Base-by-base conservation (phyloP, 2,113 vertebrate genomes). In the Crotalus viridis region DNA sequence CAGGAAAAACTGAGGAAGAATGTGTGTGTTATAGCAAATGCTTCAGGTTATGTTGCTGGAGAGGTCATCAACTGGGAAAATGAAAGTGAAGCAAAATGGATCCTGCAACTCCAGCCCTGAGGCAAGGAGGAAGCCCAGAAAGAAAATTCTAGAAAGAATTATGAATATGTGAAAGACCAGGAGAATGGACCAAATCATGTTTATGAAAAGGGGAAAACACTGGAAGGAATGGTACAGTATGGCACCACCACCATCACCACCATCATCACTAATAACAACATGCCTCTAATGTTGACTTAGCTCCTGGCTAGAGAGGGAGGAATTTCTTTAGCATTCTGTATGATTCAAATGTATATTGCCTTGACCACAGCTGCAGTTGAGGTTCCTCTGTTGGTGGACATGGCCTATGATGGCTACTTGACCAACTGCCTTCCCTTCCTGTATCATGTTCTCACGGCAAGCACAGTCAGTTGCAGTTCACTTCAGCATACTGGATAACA, bases 221-320 rank as follows among this genome's bases (percentile, higher is more conserved):
- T 51, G 48, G 48, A 51, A 51, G 48, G 48, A 51, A 51, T 51
- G 48, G 5, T 88, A 6, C 92, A 57, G 10, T 96, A 95, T 52
- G 94, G 94, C 17, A 94, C 92, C 5, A 95, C 39, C 64, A 95
- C 26, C 48, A 48, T 48, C 8, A 8, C 48, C 48, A 8, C 48
- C 48, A 51, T 7, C 48, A 51, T 51, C 8, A 51, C 48, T 51
- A 51, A 51, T 6, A 51, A 51, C 48, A 51, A 51, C 5, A 89
- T 95, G 4, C 96, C 95, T 24, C 94, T 95, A 89, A 95, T 94
- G 93, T 85, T 97, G 39, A 89, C 4, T 26, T 95, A 91, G 54
- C 93, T 96, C 1, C 19, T 95, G 33, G 52, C 2, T 4, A 43
- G 92, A 17, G 89, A 57, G 9, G 94, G 64, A 39, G 69, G 55